Conservation (phyloP, 92 coral and sea anemone species). For the Nematostella vectensis region DNA sequence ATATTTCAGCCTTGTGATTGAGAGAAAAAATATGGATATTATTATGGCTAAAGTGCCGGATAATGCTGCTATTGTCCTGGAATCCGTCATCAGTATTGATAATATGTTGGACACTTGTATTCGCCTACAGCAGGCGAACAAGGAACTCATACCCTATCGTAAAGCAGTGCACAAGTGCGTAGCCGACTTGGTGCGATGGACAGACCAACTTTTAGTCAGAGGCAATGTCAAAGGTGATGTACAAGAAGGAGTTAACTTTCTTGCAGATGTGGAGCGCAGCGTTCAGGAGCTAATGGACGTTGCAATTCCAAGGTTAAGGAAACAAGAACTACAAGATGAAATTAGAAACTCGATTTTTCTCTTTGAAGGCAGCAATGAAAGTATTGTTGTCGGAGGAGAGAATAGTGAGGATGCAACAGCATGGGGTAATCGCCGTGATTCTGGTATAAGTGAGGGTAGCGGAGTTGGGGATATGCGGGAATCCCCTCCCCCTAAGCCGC, state of each 20-base stretch:
- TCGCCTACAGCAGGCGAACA: slow-evolving; percentile 61
- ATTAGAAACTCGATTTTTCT: slow-evolving; percentile 88
- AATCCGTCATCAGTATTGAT: slow-evolving; percentile 87
- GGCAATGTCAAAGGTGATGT: slow-evolving; percentile 74
- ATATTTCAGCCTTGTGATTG: slow-evolving; percentile 74
- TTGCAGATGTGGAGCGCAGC: slow-evolving; percentile 51
- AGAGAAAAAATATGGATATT: slow-evolving; percentile 64
- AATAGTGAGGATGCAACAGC: slow-evolving; percentile 29
- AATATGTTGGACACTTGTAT: slow-evolving; percentile 79
- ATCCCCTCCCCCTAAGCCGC: slow-evolving; percentile 54
- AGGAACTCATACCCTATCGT: slow-evolving; percentile 62
- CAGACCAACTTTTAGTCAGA: slow-evolving; percentile 77
- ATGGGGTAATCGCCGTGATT: slow-evolving; percentile 66
- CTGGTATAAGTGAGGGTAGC: slow-evolving; percentile 95
- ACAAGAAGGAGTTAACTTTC: slow-evolving; percentile 71
- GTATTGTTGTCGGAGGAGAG: slow-evolving; percentile 53
- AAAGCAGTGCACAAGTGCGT: slow-evolving; percentile 72
- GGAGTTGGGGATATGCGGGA: slow-evolving; percentile 58
- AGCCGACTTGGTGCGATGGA: slow-evolving; percentile 81
- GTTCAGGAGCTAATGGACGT: slow-evolving; percentile 73
- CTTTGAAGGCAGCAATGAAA: slow-evolving; percentile 75
- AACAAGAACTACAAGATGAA: slow-evolving; percentile 78
- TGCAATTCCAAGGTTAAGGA: slow-evolving; percentile 78
- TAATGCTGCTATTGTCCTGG: slow-evolving; percentile 79
- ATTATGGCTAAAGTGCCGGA: slow-evolving; percentile 93